Conservation (phyloP, 2,888 invertebrate genomes). For the Pristionchus entomophagus region DNA sequence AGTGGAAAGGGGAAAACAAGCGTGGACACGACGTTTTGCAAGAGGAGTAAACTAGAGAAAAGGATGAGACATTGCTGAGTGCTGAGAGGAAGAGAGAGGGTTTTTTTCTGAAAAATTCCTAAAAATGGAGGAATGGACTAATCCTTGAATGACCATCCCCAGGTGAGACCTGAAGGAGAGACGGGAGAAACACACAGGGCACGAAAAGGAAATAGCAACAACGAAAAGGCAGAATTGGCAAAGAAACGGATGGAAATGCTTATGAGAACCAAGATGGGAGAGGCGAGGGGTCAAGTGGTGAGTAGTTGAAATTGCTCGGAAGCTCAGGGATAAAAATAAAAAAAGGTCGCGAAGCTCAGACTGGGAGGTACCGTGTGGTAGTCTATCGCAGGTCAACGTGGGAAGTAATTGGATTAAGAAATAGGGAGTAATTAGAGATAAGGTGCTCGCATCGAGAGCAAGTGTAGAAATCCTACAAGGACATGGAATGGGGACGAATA, state of each 20-base stretch:
- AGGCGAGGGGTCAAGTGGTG: not conserved
- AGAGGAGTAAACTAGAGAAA: no score
- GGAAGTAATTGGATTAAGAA: not conserved
- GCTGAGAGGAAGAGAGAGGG: no score
- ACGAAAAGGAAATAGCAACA: constrained; percentile 39
- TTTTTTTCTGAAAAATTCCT: no score
- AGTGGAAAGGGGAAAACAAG: no score
- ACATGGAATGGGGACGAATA: not conserved
- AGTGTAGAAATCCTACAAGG: not conserved
- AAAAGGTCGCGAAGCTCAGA: not conserved
- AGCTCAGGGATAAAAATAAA: not conserved
- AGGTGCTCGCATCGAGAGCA: not conserved
- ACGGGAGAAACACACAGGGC: constrained; percentile 25
- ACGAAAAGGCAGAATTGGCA: not conserved
- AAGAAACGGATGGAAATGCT: not conserved
- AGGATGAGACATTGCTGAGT: no score
- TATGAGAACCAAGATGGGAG: not conserved
- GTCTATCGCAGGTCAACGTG: not conserved
- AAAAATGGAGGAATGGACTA: no score
- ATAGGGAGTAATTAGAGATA: not conserved
- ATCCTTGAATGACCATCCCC: no score
- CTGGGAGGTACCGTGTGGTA: not conserved
- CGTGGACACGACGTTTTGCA: no score
- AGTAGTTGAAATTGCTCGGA: not conserved
- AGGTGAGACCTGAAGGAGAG: constrained; percentile 3